Evolutionary conservation across 2,113 vertebrate species (phyloP), one percentile per base, ranked within the genome.

Genomic region (Proteles cristata): DNA sequence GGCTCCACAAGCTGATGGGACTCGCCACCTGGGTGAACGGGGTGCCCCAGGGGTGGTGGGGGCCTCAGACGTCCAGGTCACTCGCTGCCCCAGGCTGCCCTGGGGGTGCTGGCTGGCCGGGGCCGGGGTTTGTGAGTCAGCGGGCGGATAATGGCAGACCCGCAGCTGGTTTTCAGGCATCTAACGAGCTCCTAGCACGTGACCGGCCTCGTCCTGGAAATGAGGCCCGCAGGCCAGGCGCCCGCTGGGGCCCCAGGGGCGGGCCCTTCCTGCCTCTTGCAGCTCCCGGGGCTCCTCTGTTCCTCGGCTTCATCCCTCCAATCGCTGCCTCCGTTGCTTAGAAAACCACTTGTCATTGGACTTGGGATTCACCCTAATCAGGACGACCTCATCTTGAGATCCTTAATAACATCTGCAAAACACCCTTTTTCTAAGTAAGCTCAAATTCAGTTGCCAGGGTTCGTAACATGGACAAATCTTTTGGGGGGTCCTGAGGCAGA

Each of bases 391-490:
- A 10, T n/a, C 53, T 39, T 15, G 23, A 61, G n/a, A 55, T 14
- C 79, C 79, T 55, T 79, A 6, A 6, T 28, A 28, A 61, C 14
- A 9, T 28, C n/a, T 11, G 25, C n/a, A 61, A 28, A 61, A 14
- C 23, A 4, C 33, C 14, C 35, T 16, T 61, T 61, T 39, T 17
- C 3, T 63, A 28, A 28, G 58, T 17, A 43, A 63, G 80, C 43
- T 9, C 43, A 4, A 10, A 6, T 61, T 31, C 25, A 35, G 53
- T 25, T 26, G 15, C 53, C n/a, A 15, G 53, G 53, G 80, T 26
- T 58, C 26, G 1, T 35, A 4, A 26, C 2, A 35, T 0, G 53
- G n/a, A 28, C 3, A 11, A 26, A 4, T 61, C 1, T 39, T 39
- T 39, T 7, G 53, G 53, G 14, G 79, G 53, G 53, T 28, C 12